phyloP scores from a whole-genome alignment of 2,797 vertebrate species.

The Pelochelys cantorii region DNA sequence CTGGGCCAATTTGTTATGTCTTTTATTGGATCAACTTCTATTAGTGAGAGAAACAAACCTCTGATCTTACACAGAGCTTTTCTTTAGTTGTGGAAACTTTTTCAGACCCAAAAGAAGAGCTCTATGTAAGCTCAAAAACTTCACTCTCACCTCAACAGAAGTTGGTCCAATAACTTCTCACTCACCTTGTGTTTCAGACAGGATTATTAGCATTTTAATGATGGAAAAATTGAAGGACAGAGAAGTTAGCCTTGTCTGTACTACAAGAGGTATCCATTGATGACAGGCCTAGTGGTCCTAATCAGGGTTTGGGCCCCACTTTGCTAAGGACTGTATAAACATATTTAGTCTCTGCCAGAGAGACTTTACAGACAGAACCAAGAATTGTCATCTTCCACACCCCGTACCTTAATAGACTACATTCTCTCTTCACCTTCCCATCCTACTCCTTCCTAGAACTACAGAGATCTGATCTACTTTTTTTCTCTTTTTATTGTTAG shows the following conservation, averaged over 20 bases:
- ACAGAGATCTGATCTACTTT: neutral
- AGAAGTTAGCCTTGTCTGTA: neutral
- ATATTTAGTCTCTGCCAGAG: neutral
- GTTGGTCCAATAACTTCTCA: neutral
- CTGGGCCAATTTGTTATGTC: no score
- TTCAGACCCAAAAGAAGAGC: neutral
- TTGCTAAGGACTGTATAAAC: neutral
- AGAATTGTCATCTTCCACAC: neutral
- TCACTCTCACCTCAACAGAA: neutral
- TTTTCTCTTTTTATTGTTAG: neutral
- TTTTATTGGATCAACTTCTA: no score
- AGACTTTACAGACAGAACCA: neutral
- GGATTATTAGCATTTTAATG: neutral
- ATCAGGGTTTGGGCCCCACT: neutral
- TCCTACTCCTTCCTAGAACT: neutral
- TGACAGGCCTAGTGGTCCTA: neutral
- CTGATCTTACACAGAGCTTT: no score
- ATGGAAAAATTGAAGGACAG: neutral
- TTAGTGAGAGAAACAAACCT: no score
- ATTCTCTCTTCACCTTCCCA: neutral
- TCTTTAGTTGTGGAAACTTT: no score
- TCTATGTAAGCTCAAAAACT: neutral
- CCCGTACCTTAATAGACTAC: neutral
- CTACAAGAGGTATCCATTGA: neutral
- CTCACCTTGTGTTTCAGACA: neutral